Base-by-base conservation (phyloP, 2,888 invertebrate genomes). In the Phaedon cochleariae region DNA sequence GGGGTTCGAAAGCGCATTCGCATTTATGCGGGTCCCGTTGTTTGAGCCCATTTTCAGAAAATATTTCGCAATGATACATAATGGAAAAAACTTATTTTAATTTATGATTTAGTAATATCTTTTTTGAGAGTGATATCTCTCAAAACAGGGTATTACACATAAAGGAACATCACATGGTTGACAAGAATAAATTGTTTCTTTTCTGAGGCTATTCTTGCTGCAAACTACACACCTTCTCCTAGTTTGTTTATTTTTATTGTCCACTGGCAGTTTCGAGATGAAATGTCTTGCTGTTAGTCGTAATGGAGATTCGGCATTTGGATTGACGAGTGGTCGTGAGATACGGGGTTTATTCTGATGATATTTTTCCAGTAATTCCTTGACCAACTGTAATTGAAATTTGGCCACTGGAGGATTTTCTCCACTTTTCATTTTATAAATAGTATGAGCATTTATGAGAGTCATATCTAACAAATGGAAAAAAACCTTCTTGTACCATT, bases 401-500 rank as follows among this genome's bases (percentile, higher is more conserved):
- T 69, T 65, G 45, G 64, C 62, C 6, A 49, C 15, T 6, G 37
- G 7, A 21, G 37, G 17, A 21, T 48, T 22, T 29, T 57, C 41
- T 10, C 62, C 45, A 15, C 17, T 62, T 62, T 62, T 62, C 41
- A 68, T 58, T 61, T 69, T 58, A 55, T 68, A 72, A 22, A 74
- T 34, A 5, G 62, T 57, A 62, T 70, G 67, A 12, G 74, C 68
- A 64, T 77, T 73, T 41, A 68, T 48, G 46, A 73, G 54, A 46
- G 17, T 26, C 29, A 73, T 61, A 41, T 76, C 73, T 15, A 74
- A 18, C 5, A 76, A 63, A 62, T 76, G 74, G 57, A 78, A 76
- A 66, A 78, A 76, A 31, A 76, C 46, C 68, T 79, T 78, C 54
- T 73, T 74, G 53, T 75, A 74, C 72, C 73, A 75, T 55, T 76